A percentile compares a stretch with the other conserved stretches of the same genome.
phyloP scores from a whole-genome alignment of 2,113 vertebrate species.

The Melanerpes formicivorus region DNA sequence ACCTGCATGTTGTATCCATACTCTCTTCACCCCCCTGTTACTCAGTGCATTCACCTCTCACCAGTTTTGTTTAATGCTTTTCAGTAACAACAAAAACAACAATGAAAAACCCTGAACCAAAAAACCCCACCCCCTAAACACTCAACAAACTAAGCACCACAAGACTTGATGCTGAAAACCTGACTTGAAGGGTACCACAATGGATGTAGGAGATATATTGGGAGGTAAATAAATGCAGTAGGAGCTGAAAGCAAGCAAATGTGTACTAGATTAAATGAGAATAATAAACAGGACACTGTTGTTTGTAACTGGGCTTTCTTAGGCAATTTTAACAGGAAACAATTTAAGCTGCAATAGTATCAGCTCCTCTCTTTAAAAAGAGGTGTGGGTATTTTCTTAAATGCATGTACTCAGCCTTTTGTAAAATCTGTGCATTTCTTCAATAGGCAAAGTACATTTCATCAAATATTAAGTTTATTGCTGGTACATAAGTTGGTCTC shows the following conservation, averaged over 20 bases:
- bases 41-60: neutral
- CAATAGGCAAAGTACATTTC: conserved; percentile 27
- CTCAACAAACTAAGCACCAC: neutral
- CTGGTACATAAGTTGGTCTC: neutral
- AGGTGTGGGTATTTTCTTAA: neutral
- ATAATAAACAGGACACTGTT: neutral
- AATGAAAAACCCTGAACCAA: no score
- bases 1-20: neutral
- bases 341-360: neutral
- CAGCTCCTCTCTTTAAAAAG: neutral
- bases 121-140: no score
- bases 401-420: neutral
- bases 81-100: neutral
- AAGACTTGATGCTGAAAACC: neutral
- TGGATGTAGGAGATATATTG: neutral
- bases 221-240: neutral
- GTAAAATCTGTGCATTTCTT: conserved; percentile 17
- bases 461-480: conserved; percentile 14
- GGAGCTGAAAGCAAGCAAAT: neutral
- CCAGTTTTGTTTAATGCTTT: neutral
- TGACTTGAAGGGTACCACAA: neutral
- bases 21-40: rapidly evolving
- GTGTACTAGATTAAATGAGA: neutral
- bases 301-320: neutral
- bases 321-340: neutral